Base-by-base conservation (phyloP, 2,113 vertebrate genomes). In the Globicephala melas region DNA sequence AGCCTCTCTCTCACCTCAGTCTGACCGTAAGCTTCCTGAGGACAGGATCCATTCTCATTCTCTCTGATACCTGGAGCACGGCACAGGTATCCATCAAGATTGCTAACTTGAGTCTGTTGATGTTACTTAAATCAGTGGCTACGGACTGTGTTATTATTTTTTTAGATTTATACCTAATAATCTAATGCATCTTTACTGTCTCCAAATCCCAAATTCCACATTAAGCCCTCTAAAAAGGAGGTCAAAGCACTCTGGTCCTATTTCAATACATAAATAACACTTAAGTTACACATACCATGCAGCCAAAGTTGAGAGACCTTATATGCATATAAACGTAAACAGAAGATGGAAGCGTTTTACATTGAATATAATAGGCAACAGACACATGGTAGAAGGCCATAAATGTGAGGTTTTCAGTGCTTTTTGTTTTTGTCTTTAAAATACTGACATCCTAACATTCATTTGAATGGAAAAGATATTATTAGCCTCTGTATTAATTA, bases 381-480 rank as follows among this genome's bases (percentile, higher is more conserved):
- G 47, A 90, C 85, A 58, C 2, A 71, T 26, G 58, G 17, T 31
- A 94, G 53, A 94, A 88, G 28, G 44, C 10, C 77, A 82, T 25
- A 84, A 76, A 81, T 3, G 17, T 79, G 36, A 97, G 38, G 21
- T 88, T 97, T 94, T 91, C 50, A 87, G 20, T 53, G 38, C 15
- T 44, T 90, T 93, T 60, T 25, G 10, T n/a, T 76, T 62, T 36
- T 79, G n/a, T 71, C 26, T 25, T 95, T 92, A 87, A 95, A 96
- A 92, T 67, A 87, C 25, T 53, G 28, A 65, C 31, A 91, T 87
- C 77, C 55, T 92, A 94, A 79, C n/a, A 92, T 58, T 85, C 31
- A 71, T 77, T 70, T 97, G 36, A 94, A 84, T 74, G 21, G 21
- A 84, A 95, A 94, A 94, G 21, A 44, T 94, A 96, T 67, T 83